Evolutionary conservation across 2,888 invertebrate genomes (phyloP), one percentile per base, ranked within the genome.

Genomic region (Papilio protenor): DNA sequence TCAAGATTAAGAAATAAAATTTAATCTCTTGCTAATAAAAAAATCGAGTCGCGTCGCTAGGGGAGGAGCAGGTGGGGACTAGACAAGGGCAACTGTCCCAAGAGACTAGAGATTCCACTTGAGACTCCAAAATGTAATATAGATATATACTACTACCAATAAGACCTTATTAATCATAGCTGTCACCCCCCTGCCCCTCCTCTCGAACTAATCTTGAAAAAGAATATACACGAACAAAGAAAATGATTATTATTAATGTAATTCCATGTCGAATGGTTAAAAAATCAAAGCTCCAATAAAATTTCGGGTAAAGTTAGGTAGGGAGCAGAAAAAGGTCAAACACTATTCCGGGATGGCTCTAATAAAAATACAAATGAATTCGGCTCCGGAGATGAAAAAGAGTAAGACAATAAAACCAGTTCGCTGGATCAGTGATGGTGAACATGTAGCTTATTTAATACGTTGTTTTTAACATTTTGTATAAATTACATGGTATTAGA

Each of bases 351-450:
- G 73, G 73, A 55, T 73, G 57, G 40, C 21, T 57, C 55, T 55
- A 73, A 73, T 73, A 73, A 73, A 73, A 73, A 57, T 57, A 55
- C 73, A 40, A 73, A 73, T 57, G 55, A 57, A 73, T 57, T 55
- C 57, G 5, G 55, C 40, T 33, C 55, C n/a, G 72, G n/a, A 55
- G 52, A 66, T 66, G 66, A 55, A 55, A 73, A 21, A 33, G 73
- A 40, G 73, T 57, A 55, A 40, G 10, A 21, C 40, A 57, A 73
- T 73, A 73, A 73, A 73, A 57, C n/a, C n/a, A 21, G 40, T 57
- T n/a, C 57, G 14, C 40, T 66, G 33, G 18, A 40, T 18, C 64
- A 64, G 11, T 64, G 16, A 33, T 40, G 11, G 40, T 10, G 40
- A 66, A 40, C 10, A 66, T 40, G 40, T 40, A 40, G 40, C n/a